Conservation (phyloP, 2,888 invertebrate genomes). For the Thymelicus sylvestris region DNA sequence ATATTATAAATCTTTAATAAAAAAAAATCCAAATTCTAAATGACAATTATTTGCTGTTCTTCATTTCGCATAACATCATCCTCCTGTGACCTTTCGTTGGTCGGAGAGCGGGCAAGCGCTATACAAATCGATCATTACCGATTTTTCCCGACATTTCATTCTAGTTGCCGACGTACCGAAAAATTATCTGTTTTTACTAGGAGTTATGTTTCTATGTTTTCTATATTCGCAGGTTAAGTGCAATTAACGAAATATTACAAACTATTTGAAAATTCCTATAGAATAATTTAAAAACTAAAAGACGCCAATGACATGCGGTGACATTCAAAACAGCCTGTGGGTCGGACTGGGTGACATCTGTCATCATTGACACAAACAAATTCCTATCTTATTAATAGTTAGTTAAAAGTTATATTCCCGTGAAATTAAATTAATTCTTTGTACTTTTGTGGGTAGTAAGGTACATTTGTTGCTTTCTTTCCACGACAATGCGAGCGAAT, state of each 20-base stretch:
- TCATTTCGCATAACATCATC: too few relatives aligned
- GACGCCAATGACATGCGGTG: conserved; percentile 21
- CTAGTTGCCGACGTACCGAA: too few relatives aligned
- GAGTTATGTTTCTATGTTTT: too few relatives aligned
- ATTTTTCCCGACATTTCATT: too few relatives aligned
- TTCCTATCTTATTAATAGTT: neutral
- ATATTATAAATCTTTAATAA: too few relatives aligned
- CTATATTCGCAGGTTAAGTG: too few relatives aligned
- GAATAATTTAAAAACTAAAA: conserved; percentile 6
- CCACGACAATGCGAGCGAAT: neutral
- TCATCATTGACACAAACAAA: conserved; percentile 13
- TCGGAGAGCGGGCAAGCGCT: too few relatives aligned
- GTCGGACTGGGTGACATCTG: conserved; percentile 26
- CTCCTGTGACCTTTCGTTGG: too few relatives aligned
- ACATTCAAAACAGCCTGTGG: conserved; percentile 23
- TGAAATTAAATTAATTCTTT: conserved; percentile 9
- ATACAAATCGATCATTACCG: too few relatives aligned
- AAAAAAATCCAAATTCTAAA: too few relatives aligned
- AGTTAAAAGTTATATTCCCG: conserved; percentile 2
- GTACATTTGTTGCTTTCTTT: neutral
- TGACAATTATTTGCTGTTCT: too few relatives aligned
- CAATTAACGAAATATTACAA: neutral
- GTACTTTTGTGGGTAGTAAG: neutral
- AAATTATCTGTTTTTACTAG: too few relatives aligned
- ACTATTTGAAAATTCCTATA: neutral